Evolutionary conservation across 2,113 vertebrate species (phyloP).

Genomic region (Merops nubicus): DNA sequence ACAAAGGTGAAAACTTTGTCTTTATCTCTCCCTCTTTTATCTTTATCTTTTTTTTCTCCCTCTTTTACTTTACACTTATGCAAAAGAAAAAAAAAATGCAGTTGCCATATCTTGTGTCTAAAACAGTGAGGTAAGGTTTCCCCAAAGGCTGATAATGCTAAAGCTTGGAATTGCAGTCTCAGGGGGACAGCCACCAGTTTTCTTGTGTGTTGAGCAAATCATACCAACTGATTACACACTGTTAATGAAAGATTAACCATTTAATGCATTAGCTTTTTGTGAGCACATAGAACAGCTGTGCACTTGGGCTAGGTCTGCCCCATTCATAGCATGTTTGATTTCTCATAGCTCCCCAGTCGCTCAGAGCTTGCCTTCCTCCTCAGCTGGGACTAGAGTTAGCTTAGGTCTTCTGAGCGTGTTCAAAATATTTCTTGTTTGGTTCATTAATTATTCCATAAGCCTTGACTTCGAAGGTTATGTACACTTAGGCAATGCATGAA

Average conservation of each 20-base stretch:
- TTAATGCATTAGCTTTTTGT: slow-evolving; percentile 63
- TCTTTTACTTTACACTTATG: not conserved
- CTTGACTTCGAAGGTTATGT: not conserved
- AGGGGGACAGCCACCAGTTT: slow-evolving; percentile 25
- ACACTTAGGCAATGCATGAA: slow-evolving; percentile 14
- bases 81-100: not conserved
- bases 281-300: slow-evolving; percentile 56
- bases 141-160: not conserved
- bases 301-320: not conserved
- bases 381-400: slow-evolving; percentile 30
- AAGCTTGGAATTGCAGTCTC: slow-evolving; percentile 24
- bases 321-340: not conserved
- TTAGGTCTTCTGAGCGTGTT: slow-evolving; percentile 15
- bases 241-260: slow-evolving; percentile 73
- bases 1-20: not conserved
- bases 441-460: slow-evolving; percentile 55
- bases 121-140: not conserved
- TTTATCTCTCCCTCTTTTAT: not conserved
- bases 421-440: slow-evolving; percentile 53
- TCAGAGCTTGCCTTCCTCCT: not conserved
- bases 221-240: slow-evolving; percentile 62
- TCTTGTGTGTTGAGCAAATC: slow-evolving; percentile 45
- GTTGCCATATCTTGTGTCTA: not conserved
- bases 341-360: slow-evolving; percentile 27
- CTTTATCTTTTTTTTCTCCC: not conserved